These are phyloP conservation scores for Clinocottus analis DNA, from an alignment of 2,113 vertebrate species.

Conservation along the genomic window DNA sequence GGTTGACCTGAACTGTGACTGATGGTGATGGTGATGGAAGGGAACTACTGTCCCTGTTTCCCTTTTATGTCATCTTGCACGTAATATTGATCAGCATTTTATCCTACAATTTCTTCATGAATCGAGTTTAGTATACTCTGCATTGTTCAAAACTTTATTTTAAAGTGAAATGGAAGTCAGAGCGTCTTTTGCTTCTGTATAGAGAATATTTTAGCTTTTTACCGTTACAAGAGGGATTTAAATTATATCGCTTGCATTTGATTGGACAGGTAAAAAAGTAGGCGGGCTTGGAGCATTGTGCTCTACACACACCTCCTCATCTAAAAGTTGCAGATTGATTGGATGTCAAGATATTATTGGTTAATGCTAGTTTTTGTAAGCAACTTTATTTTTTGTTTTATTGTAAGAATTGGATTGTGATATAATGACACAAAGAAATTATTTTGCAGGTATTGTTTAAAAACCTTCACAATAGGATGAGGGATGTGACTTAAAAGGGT, in stretches of 20 bases:
- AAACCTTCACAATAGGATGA: too few relatives aligned
- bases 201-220: background rate
- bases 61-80: background rate
- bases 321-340: too few relatives aligned
- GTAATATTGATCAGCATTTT: background rate
- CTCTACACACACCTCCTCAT: background rate
- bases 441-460: background rate
- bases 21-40: background rate
- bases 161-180: background rate
- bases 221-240: background rate
- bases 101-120: background rate
- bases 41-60: slow-evolving; percentile 6
- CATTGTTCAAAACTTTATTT: background rate
- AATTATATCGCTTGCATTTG: background rate
- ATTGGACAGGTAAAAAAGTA: background rate
- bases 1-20: slow-evolving; percentile 4
- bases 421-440: background rate
- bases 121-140: background rate
- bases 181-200: background rate
- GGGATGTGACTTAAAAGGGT: background rate
- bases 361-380: background rate
- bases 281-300: background rate
- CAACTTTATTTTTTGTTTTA: background rate
- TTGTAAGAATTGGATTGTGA: background rate
- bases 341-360: background rate